These are phyloP conservation scores for Drosophila prolongata DNA, from an alignment of 2,888 invertebrate species.

Conservation along the genomic window DNA sequence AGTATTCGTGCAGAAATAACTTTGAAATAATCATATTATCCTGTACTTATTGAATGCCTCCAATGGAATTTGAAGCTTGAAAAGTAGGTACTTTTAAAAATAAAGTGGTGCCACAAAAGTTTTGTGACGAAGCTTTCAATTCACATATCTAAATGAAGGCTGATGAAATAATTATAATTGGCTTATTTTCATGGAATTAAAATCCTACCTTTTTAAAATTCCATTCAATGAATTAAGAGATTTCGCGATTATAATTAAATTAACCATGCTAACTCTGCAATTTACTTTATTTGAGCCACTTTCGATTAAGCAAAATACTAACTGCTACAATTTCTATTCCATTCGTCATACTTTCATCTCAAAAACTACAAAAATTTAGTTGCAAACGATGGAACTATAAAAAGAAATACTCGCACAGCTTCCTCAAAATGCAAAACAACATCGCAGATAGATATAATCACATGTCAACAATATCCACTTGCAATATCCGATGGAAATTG, in stretches of 20 bases:
- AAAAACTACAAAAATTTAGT: background rate
- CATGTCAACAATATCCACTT: constrained; percentile 36
- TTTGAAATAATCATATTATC: constrained; percentile 1
- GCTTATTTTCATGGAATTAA: too few species aligned
- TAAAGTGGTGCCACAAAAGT: too few species aligned
- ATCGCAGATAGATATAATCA: constrained; percentile 22
- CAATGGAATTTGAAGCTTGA: background rate
- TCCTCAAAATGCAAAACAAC: constrained; percentile 17
- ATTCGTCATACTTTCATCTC: too few species aligned
- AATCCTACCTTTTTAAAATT: too few species aligned
- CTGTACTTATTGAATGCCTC: background rate
- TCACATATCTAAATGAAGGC: too few species aligned
- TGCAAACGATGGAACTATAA: background rate
- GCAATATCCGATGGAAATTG: constrained; percentile 17
- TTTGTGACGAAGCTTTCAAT: too few species aligned
- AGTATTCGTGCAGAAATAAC: constrained; percentile 11
- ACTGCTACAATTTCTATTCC: background rate
- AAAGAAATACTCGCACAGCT: background rate
- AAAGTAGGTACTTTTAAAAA: too few species aligned
- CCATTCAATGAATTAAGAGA: too few species aligned
- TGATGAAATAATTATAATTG: too few species aligned
- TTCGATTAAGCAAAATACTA: background rate
- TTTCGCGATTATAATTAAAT: too few species aligned
- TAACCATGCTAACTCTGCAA: background rate
- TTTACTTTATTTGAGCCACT: background rate